Evolutionary conservation across 2,113 vertebrate species (phyloP), one percentile per base, ranked within the genome.

Genomic region (Fulica atra): DNA sequence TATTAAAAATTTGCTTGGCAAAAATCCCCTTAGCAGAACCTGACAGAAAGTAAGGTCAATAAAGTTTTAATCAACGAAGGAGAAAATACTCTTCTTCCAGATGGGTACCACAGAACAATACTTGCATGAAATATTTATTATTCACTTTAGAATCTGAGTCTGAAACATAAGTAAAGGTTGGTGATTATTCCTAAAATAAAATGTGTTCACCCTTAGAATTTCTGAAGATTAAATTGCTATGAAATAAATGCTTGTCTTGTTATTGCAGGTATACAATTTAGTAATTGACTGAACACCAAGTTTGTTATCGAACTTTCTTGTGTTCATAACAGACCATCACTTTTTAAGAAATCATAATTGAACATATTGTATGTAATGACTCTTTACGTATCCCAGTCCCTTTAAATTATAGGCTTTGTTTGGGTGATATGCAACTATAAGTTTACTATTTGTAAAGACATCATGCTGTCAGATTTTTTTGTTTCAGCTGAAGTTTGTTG

Each of bases 31-130:
- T 95, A 91, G 93, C 65, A 91, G 66, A 93, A 94, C 50, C 81
- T 97, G 92, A 92, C 95, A 97, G 86, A 93, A 91, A 96, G 93
- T 89, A 97, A 95, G 95, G 96, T 97, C 96, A 97, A 97, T 95
- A 97, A 91, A 95, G 81, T 94, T 97, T 97, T 97, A 97, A 97
- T 97, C 93, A 95, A 92, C 12, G 57, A 90, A 91, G 42, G 70
- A 92, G 84, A 95, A 93, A 97, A 96, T 91, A 66, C 66, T 10
- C 59, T 94, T 93, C 81, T 91, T 95, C 95, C 96, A 96, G 88
- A 96, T 97, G 96, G 92, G 95, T 92, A 86, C 94, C 81, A 72
- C 71, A 64, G 78, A 93, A 95, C 59, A 95, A 91, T 86, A 68
- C 44, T 85, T 76, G 40, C 36, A 89, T 88, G 51, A 96, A 96